phyloP scores from a whole-genome alignment of 2,113 vertebrate species.

The Paramormyrops kingsleyae region DNA sequence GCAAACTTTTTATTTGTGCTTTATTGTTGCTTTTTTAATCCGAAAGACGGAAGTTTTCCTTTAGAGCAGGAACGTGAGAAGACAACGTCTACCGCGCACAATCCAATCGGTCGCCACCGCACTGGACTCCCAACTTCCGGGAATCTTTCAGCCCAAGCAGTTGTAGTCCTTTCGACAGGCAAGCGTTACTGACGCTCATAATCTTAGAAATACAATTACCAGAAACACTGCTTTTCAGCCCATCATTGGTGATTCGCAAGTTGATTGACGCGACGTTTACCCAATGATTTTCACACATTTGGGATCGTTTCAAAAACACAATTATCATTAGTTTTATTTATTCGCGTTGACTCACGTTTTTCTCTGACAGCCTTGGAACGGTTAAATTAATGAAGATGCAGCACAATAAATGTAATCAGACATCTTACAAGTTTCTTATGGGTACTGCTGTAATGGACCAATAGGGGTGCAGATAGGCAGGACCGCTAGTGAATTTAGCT shows the following conservation, averaged over 20 bases:
- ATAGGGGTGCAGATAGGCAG: conserved; percentile 41
- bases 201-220: conserved; percentile 47
- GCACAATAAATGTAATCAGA: neutral
- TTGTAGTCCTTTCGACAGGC: conserved; percentile 46
- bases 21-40: conserved; percentile 31
- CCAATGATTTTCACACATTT: conserved; percentile 3
- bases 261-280: conserved; percentile 9
- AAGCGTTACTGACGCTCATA: too few relatives aligned
- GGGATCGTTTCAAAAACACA: neutral
- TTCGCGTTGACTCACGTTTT: neutral
- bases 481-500: conserved; percentile 40
- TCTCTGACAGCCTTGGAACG: neutral
- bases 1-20: conserved; percentile 1
- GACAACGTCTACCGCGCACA: conserved; percentile 22
- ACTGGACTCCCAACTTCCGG: neutral
- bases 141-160: neutral
- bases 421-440: neutral
- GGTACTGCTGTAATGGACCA: conserved; percentile 37
- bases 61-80: conserved; percentile 32
- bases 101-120: conserved; percentile 19
- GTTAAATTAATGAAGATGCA: neutral
- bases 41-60: conserved; percentile 58
- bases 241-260: neutral
- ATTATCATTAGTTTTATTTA: conserved; percentile 7
- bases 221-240: neutral